These are phyloP conservation scores for Dolichomitus sp. DNA, from an alignment of 2,888 invertebrate species.

Conservation along the genomic window DNA sequence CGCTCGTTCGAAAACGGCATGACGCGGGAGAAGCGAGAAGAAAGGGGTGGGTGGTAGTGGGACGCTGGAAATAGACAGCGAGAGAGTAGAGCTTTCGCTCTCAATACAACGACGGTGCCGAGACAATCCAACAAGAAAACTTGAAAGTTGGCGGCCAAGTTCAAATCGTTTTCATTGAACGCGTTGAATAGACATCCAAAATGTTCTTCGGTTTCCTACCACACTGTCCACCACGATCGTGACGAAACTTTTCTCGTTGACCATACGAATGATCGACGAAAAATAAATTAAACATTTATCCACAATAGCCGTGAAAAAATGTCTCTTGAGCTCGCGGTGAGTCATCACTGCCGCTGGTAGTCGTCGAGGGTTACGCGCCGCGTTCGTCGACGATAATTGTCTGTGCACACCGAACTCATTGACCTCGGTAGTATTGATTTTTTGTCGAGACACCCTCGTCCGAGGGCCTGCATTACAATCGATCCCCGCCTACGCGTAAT, in stretches of 20 bases:
- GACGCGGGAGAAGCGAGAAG: slow-evolving; percentile 41
- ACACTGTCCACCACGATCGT: neutral
- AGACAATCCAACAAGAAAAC: slow-evolving; percentile 80
- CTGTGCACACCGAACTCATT: slow-evolving; percentile 72
- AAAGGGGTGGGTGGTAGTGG: slow-evolving; percentile 70
- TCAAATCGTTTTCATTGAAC: slow-evolving; percentile 78
- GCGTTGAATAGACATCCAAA: slow-evolving; percentile 23
- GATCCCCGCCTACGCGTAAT: slow-evolving; percentile 68
- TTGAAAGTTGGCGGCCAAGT: slow-evolving; percentile 84
- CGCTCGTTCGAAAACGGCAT: slow-evolving; percentile 25
- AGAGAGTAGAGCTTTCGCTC: slow-evolving; percentile 81
- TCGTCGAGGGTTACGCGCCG: slow-evolving; percentile 49
- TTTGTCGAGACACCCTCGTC: slow-evolving; percentile 72
- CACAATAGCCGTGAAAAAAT: neutral
- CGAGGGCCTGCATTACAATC: slow-evolving; percentile 70
- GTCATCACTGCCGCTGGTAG: slow-evolving; percentile 57
- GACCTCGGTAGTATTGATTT: slow-evolving; percentile 73
- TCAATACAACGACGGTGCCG: slow-evolving; percentile 69
- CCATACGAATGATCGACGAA: neutral
- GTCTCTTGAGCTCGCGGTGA: slow-evolving; percentile 48
- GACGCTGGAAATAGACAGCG: slow-evolving; percentile 81
- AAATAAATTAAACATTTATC: neutral
- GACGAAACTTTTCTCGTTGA: neutral
- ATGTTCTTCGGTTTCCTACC: neutral
- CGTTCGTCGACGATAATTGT: slow-evolving; percentile 71